Conservation (phyloP, 2,888 invertebrate species). For the Lissocephala sabroskyi region DNA sequence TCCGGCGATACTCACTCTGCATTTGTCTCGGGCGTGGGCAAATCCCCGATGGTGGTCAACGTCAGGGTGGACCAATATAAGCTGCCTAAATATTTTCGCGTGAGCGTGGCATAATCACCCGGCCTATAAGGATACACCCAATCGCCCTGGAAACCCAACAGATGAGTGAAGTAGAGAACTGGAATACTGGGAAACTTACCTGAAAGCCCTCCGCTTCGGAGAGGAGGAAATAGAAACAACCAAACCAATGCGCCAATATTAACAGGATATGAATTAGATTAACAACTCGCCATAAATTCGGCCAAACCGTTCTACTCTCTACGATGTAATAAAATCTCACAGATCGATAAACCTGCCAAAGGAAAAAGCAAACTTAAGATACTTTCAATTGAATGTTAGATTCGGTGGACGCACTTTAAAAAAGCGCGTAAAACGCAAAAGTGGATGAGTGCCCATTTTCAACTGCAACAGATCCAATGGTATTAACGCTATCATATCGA, state of each 20-base stretch:
- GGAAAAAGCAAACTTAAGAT: not conserved
- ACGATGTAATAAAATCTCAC: constrained; percentile 96
- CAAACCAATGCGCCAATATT: constrained; percentile 97
- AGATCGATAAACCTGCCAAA: constrained; percentile 87
- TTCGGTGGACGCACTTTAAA: constrained; percentile 80
- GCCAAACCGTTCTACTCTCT: constrained; percentile 95
- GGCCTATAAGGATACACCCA: constrained; percentile 92
- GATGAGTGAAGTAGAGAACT: not conserved
- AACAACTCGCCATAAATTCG: constrained; percentile 95
- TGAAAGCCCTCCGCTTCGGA: constrained; percentile 92
- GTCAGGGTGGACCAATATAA: constrained; percentile 98
- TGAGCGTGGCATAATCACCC: constrained; percentile 90
- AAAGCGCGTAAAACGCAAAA: constrained; percentile 90
- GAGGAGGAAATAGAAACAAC: constrained; percentile 95
- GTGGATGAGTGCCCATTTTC: constrained; percentile 85
- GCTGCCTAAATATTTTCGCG: constrained; percentile 94
- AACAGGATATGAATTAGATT: constrained; percentile 95
- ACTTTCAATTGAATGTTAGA: no score
- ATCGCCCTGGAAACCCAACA: constrained; percentile 77
- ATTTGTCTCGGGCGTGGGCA: constrained; percentile 96
- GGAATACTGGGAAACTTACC: constrained; percentile 69
- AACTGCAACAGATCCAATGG: constrained; percentile 92
- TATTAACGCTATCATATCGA: constrained; percentile 86
- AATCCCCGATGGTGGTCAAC: constrained; percentile 94
- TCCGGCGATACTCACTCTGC: constrained; percentile 96